Evolutionary conservation across 2,888 invertebrate species (phyloP).

Genomic region (Callosobruchus maculatus): DNA sequence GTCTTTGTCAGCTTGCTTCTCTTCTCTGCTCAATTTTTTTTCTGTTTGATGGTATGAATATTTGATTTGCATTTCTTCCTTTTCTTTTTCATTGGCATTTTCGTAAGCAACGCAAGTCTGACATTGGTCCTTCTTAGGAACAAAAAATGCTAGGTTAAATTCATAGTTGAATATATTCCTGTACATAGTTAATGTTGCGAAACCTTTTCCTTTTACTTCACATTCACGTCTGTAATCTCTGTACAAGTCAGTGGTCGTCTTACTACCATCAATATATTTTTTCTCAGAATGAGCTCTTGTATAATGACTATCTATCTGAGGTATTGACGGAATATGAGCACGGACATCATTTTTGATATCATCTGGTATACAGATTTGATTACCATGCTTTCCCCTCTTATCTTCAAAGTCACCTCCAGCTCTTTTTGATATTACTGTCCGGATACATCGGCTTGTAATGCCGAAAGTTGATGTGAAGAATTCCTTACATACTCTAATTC

Average conservation of each 20-base stretch:
- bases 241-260: slow-evolving; percentile 2
- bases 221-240: slow-evolving; percentile 10
- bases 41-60: slow-evolving; percentile 7
- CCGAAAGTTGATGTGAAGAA: neutral
- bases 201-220: slow-evolving; percentile 2
- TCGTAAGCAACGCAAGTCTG: slow-evolving; percentile 8
- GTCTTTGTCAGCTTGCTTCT: slow-evolving; percentile 9
- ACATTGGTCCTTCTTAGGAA: slow-evolving; percentile 16
- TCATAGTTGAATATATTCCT: slow-evolving; percentile 11
- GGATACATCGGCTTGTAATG: slow-evolving; percentile 1
- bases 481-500: neutral
- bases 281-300: slow-evolving; percentile 2
- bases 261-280: slow-evolving; percentile 8
- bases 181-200: slow-evolving; percentile 5
- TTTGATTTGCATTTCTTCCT: slow-evolving; percentile 1
- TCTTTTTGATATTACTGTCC: slow-evolving; percentile 1
- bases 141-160: slow-evolving; percentile 12
- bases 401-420: neutral
- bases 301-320: slow-evolving; percentile 6
- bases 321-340: slow-evolving; percentile 4
- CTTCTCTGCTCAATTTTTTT: slow-evolving; percentile 7
- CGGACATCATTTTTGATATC: neutral
- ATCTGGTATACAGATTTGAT: neutral
- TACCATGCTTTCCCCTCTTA: neutral
- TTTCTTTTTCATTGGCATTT: slow-evolving; percentile 8